These are phyloP conservation scores for Patella depressa DNA, from an alignment of 2,888 invertebrate genomes.

Conservation along the genomic window DNA sequence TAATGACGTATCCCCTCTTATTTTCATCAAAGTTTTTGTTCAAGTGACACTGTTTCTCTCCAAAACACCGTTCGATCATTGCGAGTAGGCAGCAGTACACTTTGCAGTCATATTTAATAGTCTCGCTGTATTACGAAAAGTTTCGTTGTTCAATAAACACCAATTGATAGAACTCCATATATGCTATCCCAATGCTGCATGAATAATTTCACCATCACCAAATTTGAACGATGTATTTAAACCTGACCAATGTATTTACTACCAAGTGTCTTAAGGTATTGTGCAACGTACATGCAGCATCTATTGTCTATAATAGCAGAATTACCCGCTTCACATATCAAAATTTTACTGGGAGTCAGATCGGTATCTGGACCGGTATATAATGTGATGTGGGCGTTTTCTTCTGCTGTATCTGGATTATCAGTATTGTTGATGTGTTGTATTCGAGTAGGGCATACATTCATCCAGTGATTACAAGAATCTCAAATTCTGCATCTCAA, in stretches of 20 bases:
- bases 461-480: not conserved
- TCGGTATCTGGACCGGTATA: not conserved
- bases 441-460: not conserved
- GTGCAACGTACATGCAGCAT: too few relatives aligned
- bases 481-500: not conserved
- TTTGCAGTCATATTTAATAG: slow-evolving; percentile 26
- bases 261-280: too few relatives aligned
- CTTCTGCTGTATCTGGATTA: not conserved
- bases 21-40: slow-evolving; percentile 25
- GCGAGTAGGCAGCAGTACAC: slow-evolving; percentile 18
- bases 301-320: too few relatives aligned
- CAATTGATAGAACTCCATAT: not conserved
- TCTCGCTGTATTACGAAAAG: slow-evolving; percentile 28
- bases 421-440: too few relatives aligned
- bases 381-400: not conserved
- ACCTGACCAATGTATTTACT: too few relatives aligned
- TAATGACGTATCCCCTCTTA: slow-evolving; percentile 22
- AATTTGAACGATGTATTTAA: not conserved
- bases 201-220: not conserved
- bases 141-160: slow-evolving; percentile 23
- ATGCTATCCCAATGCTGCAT: not conserved
- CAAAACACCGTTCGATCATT: slow-evolving; percentile 9
- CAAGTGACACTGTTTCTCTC: slow-evolving; percentile 23
- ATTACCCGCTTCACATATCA: too few relatives aligned
- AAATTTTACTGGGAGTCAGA: not conserved